Evolutionary conservation across 2,113 vertebrate species (phyloP), one percentile per base, ranked within the genome.

Genomic region (Andinoacara biseriatus): DNA sequence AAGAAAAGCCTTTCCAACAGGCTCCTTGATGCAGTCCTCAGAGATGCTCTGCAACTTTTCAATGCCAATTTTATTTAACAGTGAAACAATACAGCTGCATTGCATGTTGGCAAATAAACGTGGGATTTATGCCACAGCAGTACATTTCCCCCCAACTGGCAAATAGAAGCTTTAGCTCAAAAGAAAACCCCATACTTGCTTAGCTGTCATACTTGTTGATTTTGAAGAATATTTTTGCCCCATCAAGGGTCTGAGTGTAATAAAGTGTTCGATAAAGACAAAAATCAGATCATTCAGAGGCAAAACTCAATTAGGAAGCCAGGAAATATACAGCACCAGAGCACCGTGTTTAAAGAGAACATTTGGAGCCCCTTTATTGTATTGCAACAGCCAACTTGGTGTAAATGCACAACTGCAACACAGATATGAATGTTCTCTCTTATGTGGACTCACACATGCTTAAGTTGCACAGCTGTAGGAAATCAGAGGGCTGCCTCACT

Each of bases 41-140:
- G 67, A 88, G 69, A 75, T 9, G 5, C 29, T 80, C 38, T 10
- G 81, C 26, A 79, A 79, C 58, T 35, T 86, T 61, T 80, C 67
- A 67, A 26, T 13, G 40, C 35, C 67, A 77, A n/a, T 86, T 78
- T 86, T 56, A 85, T 81, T 78, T 81, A 82, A 87, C 10, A 75
- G 58, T 58, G 57, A 87, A 87, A 89, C 63, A 82, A 85, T 78
- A 80, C 49, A 69, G 56, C 83, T 75, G 78, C 72, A 77, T 31
- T 67, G 56, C 61, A 77, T 29, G 24, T 24, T 49, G 81, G 26
- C 9, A 79, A 86, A 84, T 82, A 87, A 91, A 89, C 76, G 72
- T n/a, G 4, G 20, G 56, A 63, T 81, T 86, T 78, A 87, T 81
- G 33, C 1, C 35, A 46, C 11, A 31, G 15, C 11, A 22, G 22